These are phyloP conservation scores for Geopemphigus sp. DNA, from an alignment of 1,140 invertebrate species.

Conservation along the genomic window DNA sequence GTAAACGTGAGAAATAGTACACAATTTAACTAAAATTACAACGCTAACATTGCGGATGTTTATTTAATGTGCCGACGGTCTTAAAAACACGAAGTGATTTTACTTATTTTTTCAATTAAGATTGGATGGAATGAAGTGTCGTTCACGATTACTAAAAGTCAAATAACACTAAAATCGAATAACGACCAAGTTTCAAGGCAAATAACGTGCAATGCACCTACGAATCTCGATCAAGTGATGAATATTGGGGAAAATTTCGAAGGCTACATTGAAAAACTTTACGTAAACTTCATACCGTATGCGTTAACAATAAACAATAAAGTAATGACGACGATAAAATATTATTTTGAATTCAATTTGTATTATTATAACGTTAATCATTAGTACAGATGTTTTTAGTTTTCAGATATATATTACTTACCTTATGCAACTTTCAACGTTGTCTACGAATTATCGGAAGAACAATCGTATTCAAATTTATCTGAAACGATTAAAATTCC, in stretches of 20 bases:
- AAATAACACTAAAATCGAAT: conserved; percentile 30
- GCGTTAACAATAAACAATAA: conserved; percentile 22
- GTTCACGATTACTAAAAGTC: neutral
- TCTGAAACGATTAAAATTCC: conserved; percentile 13
- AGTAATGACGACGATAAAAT: neutral
- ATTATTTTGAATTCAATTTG: neutral
- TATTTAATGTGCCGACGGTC: too few relatives aligned
- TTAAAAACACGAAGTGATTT: too few relatives aligned
- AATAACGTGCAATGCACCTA: neutral
- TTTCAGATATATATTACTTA: conserved; percentile 18
- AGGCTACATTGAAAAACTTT: conserved; percentile 20
- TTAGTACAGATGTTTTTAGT: neutral
- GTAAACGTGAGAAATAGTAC: conserved; percentile 23
- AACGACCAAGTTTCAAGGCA: neutral
- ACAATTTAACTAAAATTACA: neutral
- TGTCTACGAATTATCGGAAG: conserved; percentile 18
- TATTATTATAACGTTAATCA: neutral
- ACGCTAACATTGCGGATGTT: too few relatives aligned
- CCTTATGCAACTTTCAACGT: conserved; percentile 13
- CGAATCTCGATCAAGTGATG: conserved; percentile 17
- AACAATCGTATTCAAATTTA: conserved; percentile 13
- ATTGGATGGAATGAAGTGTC: conserved; percentile 39
- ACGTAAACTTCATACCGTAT: conserved; percentile 28
- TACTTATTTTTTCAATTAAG: neutral
- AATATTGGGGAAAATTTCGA: conserved; percentile 30